Evolutionary conservation across 2,888 invertebrate genomes (phyloP).

Genomic region (Aphodius sticticus): DNA sequence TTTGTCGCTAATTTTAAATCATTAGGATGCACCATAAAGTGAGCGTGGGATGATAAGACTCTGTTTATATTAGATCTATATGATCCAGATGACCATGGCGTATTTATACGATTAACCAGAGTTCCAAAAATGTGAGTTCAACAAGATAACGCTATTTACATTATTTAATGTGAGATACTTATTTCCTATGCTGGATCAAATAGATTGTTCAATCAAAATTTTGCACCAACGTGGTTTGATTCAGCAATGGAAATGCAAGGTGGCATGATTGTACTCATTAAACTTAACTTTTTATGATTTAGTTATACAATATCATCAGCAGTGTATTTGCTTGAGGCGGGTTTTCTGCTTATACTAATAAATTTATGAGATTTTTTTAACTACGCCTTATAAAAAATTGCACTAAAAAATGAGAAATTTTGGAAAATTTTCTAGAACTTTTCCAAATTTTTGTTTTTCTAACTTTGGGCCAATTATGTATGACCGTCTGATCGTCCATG

Average conservation of each 20-base stretch:
- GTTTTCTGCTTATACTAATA: too few species aligned
- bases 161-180: neutral
- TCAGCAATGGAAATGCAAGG: neutral
- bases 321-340: too few species aligned
- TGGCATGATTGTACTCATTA: neutral
- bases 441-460: too few species aligned
- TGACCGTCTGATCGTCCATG: too few species aligned
- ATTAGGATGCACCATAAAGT: neutral
- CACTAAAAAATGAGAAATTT: too few species aligned
- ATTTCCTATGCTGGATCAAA: constrained; percentile 13
- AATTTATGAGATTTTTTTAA: too few species aligned
- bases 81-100: neutral
- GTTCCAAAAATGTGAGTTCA: neutral
- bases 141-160: neutral
- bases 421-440: too few species aligned
- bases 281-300: neutral
- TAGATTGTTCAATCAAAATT: neutral
- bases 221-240: constrained; percentile 6
- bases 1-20: neutral
- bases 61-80: neutral
- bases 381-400: too few species aligned
- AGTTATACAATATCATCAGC: too few species aligned
- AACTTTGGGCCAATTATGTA: too few species aligned
- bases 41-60: neutral
- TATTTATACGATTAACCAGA: constrained; percentile 10